Conservation (phyloP, 2,888 invertebrate species). For the Laspeyria flexula region DNA sequence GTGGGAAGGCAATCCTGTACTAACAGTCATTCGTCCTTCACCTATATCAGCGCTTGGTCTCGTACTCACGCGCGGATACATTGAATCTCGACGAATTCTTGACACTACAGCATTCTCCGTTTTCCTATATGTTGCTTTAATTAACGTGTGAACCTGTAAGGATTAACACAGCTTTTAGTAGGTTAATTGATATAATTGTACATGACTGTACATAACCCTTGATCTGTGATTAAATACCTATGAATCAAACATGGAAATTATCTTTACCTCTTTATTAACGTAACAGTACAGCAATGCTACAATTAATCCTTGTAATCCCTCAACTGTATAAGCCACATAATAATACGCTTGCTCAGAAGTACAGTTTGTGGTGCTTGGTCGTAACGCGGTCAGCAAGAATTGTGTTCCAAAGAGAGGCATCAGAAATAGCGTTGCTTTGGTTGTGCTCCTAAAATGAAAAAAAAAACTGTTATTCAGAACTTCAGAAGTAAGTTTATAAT, state of each 20-base stretch:
- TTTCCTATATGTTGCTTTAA: slow-evolving; percentile 77
- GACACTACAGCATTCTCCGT: slow-evolving; percentile 74
- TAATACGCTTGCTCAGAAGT: slow-evolving; percentile 85
- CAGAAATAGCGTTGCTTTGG: slow-evolving; percentile 88
- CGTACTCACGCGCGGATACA: slow-evolving; percentile 57
- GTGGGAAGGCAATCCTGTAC: slow-evolving; percentile 63
- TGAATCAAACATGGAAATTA: too few species aligned
- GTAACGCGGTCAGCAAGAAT: slow-evolving; percentile 87
- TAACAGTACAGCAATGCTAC: slow-evolving; percentile 89
- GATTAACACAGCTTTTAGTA: background rate
- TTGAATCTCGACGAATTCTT: slow-evolving; percentile 65
- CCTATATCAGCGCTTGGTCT: slow-evolving; percentile 62
- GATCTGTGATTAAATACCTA: too few species aligned
- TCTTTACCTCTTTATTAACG: slow-evolving; percentile 86
- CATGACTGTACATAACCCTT: too few species aligned
- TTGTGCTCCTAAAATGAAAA: slow-evolving; percentile 79
- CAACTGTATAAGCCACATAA: slow-evolving; percentile 85
- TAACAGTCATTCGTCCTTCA: slow-evolving; percentile 70
- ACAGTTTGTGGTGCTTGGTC: slow-evolving; percentile 82
- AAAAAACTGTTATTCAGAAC: too few species aligned
- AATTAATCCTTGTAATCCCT: slow-evolving; percentile 87
- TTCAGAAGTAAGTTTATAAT: too few species aligned
- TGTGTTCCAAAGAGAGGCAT: slow-evolving; percentile 90
- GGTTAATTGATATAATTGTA: too few species aligned
- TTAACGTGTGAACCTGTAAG: slow-evolving; percentile 72